Percentiles rank a stretch among this genome's conserved stretches.
These are phyloP conservation scores for Sceloporus undulatus DNA, from an alignment of 2,113 vertebrate genomes.

Conservation along the genomic window DNA sequence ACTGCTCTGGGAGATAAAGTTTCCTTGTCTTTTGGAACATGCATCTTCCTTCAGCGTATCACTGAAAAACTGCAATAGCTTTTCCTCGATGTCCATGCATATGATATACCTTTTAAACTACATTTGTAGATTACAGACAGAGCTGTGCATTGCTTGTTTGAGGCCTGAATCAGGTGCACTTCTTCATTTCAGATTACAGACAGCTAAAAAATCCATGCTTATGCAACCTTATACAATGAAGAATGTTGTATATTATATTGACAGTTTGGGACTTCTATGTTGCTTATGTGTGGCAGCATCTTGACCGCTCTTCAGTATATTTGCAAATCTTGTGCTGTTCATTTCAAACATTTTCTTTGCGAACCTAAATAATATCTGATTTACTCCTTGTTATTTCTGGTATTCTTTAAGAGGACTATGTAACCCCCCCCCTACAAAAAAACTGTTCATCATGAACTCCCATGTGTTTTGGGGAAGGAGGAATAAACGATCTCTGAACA, in stretches of 20 bases:
- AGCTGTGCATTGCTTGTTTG: neutral
- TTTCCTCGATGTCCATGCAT: neutral
- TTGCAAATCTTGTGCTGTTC: neutral
- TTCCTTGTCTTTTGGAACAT: neutral
- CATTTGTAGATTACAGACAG: neutral
- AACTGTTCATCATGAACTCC: too few species aligned
- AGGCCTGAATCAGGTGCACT: neutral
- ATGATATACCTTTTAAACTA: neutral
- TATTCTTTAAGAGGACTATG: too few species aligned
- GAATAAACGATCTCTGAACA: neutral
- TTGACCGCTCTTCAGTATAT: neutral
- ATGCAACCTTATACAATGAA: too few species aligned
- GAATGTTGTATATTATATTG: neutral
- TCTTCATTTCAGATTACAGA: neutral
- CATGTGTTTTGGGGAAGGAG: neutral
- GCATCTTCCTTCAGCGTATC: neutral
- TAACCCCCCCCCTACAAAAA: too few species aligned
- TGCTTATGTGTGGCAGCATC: neutral
- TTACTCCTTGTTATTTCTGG: too few species aligned
- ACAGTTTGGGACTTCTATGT: neutral
- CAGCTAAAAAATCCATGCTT: neutral
- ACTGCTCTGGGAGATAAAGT: neutral
- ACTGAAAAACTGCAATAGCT: neutral
- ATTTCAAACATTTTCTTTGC: neutral
- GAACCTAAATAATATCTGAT: neutral